These are phyloP conservation scores for Heliornis fulica DNA, from an alignment of 2,113 vertebrate species.

Conservation along the genomic window DNA sequence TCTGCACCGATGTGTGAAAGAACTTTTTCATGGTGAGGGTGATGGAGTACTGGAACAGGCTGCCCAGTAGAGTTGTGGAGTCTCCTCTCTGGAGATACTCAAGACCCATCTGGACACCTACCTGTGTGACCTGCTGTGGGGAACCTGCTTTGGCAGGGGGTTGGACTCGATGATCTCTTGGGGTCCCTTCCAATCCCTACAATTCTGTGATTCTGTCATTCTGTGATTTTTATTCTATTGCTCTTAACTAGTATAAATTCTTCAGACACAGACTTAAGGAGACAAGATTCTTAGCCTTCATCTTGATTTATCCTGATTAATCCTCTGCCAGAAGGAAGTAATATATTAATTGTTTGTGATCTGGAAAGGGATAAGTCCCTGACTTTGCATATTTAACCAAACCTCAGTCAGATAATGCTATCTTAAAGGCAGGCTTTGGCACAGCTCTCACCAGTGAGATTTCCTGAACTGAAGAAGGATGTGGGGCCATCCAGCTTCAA, in stretches of 20 bases:
- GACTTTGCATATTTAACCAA: constrained; percentile 23
- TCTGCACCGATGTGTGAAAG: too few relatives aligned
- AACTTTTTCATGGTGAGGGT: too few relatives aligned
- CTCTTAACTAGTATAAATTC: constrained; percentile 16
- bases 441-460: not conserved
- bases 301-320: not conserved
- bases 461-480: not conserved
- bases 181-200: too few relatives aligned
- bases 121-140: too few relatives aligned
- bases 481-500: not conserved
- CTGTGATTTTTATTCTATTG: constrained; percentile 26
- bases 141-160: too few relatives aligned
- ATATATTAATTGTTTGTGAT: constrained; percentile 32
- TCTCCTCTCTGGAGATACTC: too few relatives aligned
- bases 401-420: not conserved
- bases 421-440: constrained; percentile 1
- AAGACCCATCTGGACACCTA: too few relatives aligned
- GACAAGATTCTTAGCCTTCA: not conserved
- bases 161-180: too few relatives aligned
- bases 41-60: too few relatives aligned
- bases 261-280: not conserved
- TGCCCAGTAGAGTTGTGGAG: too few relatives aligned
- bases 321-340: constrained; percentile 36
- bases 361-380: constrained; percentile 1
- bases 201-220: too few relatives aligned